These are phyloP conservation scores for Oxystoma pomonae DNA, from an alignment of 2,888 invertebrate genomes.

Conservation along the genomic window DNA sequence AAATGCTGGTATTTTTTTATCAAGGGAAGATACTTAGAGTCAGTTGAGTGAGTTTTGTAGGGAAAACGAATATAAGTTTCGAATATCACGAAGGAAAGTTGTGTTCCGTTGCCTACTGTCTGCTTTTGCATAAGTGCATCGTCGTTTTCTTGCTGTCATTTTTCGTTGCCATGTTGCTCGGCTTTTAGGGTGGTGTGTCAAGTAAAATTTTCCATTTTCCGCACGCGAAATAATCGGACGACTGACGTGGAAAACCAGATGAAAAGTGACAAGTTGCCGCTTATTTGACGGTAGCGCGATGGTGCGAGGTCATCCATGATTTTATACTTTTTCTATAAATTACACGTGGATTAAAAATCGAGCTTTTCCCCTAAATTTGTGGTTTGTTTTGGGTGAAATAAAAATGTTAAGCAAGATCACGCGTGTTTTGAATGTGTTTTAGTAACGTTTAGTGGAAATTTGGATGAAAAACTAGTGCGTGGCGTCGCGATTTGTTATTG, in stretches of 20 bases:
- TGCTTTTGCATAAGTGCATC: conserved; percentile 10
- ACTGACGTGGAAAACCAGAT: neutral
- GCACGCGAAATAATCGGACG: neutral
- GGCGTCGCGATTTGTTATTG: conserved; percentile 58
- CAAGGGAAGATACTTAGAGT: neutral
- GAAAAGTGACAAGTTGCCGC: neutral
- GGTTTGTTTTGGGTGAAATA: too few relatives aligned
- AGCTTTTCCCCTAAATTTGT: too few relatives aligned
- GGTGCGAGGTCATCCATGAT: too few relatives aligned
- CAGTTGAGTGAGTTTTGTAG: neutral
- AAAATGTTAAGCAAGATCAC: neutral
- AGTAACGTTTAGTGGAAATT: neutral
- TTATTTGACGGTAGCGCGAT: neutral
- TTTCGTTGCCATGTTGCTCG: conserved; percentile 19
- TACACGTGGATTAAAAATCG: too few relatives aligned
- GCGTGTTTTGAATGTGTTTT: neutral
- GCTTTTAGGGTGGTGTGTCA: conserved; percentile 24
- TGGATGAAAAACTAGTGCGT: neutral
- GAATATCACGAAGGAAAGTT: conserved; percentile 2
- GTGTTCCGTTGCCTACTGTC: neutral
- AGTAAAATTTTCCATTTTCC: neutral
- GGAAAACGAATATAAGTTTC: neutral
- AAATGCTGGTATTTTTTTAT: too few relatives aligned
- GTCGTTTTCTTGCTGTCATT: conserved; percentile 12
- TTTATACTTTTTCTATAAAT: neutral